Conservation (phyloP, 2,113 vertebrate species). For the Scophthalmus maximus region DNA sequence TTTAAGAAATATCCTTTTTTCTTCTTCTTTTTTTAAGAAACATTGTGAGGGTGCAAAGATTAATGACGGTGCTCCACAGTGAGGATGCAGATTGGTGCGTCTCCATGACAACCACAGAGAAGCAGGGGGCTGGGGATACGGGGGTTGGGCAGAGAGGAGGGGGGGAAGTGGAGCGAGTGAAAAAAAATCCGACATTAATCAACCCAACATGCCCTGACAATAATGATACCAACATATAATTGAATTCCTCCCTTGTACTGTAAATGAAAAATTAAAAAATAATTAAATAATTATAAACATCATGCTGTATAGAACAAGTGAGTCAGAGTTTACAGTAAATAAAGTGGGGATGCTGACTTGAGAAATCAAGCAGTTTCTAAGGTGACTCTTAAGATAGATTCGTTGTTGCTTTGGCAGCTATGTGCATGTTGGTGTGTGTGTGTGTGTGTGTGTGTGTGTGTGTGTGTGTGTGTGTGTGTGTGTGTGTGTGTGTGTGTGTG, state of each 20-base stretch:
- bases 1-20: conserved; percentile 75
- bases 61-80: conserved; percentile 73
- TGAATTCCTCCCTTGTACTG: conserved; percentile 35
- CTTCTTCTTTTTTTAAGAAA: conserved; percentile 61
- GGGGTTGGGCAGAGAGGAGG: conserved; percentile 24
- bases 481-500: conserved; percentile 9
- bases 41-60: conserved; percentile 76
- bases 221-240: conserved; percentile 63
- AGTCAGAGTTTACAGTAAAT: conserved; percentile 58
- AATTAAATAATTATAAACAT: conserved; percentile 19
- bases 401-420: conserved; percentile 69
- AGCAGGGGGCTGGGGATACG: neutral
- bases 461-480: conserved; percentile 4
- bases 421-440: neutral
- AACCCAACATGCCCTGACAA: conserved; percentile 76
- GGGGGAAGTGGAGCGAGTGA: conserved; percentile 24
- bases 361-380: conserved; percentile 58
- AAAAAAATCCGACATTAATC: conserved; percentile 71
- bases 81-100: conserved; percentile 68
- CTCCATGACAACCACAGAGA: conserved; percentile 73
- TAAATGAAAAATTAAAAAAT: conserved; percentile 41
- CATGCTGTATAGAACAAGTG: conserved; percentile 72
- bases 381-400: conserved; percentile 47
- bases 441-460: neutral
- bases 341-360: conserved; percentile 54